Base-by-base conservation (phyloP, 2,797 vertebrate genomes). In the Xiphorhynchus erythropygius region DNA sequence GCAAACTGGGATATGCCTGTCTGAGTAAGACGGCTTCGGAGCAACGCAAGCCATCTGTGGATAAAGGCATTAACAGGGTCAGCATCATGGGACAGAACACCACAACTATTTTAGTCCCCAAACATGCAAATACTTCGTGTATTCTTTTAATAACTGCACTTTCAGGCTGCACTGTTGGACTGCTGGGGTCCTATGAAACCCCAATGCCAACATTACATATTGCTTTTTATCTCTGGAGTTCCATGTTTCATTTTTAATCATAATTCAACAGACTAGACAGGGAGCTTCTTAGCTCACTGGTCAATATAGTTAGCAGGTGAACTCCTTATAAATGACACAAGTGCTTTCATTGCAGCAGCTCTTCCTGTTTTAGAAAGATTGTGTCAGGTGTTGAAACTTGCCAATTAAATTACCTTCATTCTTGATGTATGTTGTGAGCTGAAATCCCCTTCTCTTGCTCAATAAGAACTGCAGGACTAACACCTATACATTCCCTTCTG, bases 361-460 rank as follows among this genome's bases (percentile, higher is more conserved):
- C 37, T 42, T 89, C 81, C 92, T 84, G 28, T n/a, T 82, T 85
- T 75, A 91, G 62, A 92, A 80, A 46, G 76, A 39, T 89, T 64
- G 8, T 67, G 41, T 86, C 67, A 73, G 78, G 41, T 41, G 81
- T 69, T 74, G 57, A 87, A 90, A 89, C 74, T 81, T 57, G 63
- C 73, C 95, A 97, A 93, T 93, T 97, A 97, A 93, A 89, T 82
- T 22, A 80, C 24, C 91, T 67, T 79, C 75, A 89, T 88, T 88
- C 56, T 91, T 92, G 63, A 78, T 87, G n/a, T 50, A 4, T 79
- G 33, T 64, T 74, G 57, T 25, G 62, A 93, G 65, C 41, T 77
- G 33, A 39, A 60, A 52, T 41, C 55, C 21, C 33, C 42, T 21
- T 28, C 11, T 32, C 41, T 62, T 3, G 0, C 24, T 37, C 56